Evolutionary conservation across 2,113 vertebrate genomes (phyloP), one percentile per base, ranked within the genome.

Genomic region (Leucopternis melanops): DNA sequence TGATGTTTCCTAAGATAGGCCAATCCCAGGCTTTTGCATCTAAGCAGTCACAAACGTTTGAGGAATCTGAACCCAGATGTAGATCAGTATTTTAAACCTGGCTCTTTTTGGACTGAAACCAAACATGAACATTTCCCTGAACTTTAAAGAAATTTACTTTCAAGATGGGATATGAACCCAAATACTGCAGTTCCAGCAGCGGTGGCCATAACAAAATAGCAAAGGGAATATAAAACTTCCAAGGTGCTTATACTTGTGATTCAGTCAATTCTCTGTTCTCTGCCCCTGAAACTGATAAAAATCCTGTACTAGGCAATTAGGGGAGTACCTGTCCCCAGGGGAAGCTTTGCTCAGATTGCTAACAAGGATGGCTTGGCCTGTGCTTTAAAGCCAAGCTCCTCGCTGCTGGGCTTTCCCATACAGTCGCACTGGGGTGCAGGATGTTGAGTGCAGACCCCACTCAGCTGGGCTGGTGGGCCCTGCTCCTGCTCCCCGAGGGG

Each of bases 391-490:
- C 21, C 0, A 0, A 55, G 17, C 19, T 88, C 26, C 42, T 73
- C 1, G 0, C 34, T 93, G 36, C 55, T 50, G 16, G 4, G 2
- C 9, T 58, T 71, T 80, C 27, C 22, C 63, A 23, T 4, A 5
- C 2, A n/a, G 29, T 34, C 4, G 0, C 70, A 8, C 4, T 0
- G 2, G 22, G 22, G 6, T 2, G 19, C 26, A 18, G 75, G 42
- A 27, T 3, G 2, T 0, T 7, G 81, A 36, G 27, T 62, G 18
- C 42, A 27, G 42, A 23, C 31, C 38, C 47, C 1, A 4, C 22
- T 84, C 3, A 3, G 10, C 0, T 0, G 0, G 40, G 17, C 13
- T 75, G 20, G 6, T 1, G 3, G 5, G 23, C 10, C 12, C 13
- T 52, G 14, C 54, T 81, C 42, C 61, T 66, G 42, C n/a, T 13